Evolutionary conservation across 2,113 vertebrate genomes (phyloP), one percentile per base, ranked within the genome.

Genomic region (Paedocypris sp.): DNA sequence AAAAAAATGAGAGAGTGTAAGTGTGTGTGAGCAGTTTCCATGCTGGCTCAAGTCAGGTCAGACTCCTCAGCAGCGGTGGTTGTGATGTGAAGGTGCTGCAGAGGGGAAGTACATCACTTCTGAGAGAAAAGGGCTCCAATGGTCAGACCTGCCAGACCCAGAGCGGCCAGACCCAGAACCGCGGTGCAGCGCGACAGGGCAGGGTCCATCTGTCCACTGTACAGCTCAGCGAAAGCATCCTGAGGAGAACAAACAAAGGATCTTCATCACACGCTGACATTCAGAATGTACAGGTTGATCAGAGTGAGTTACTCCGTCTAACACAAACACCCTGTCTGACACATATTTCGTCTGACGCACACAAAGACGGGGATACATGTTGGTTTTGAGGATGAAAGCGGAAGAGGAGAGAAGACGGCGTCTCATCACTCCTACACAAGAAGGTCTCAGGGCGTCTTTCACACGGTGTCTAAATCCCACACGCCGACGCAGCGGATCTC

Each of bases 171-270:
- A 56, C 90, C 90, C 65, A 94, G 80, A 59, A 91, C 82, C 0
- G 88, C 92, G 82, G 89, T 91, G 81, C 90, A 76, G 61, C 87
- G 88, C 13, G 91, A 86, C 89, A 91, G 93, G 71, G 85, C 71
- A 48, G 83, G 84, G 54, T 82, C 77, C 73, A 85, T 80, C 47
- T 72, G 84, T 62, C 83, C 87, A 42, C 87, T 82, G 0, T 93
- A 96, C 41, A 95, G 66, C 69, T 92, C 89, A 84, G 91, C 85
- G 33, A 95, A 96, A 65, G 90, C 89, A 42, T 93, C 90, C 92
- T 96, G 79, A 6, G 59, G 46, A 56, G 41, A 31, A 45, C 15
- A 12, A 57, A n/a, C 11, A 43, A 46, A 2, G 22, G 5, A 11
- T 15, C 31, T 8, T 10, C 15, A 28, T 56, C 41, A 53, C 31